These are phyloP conservation scores for Drosophila aff. DNA, from an alignment of 1,140 invertebrate genomes.

Conservation along the genomic window DNA sequence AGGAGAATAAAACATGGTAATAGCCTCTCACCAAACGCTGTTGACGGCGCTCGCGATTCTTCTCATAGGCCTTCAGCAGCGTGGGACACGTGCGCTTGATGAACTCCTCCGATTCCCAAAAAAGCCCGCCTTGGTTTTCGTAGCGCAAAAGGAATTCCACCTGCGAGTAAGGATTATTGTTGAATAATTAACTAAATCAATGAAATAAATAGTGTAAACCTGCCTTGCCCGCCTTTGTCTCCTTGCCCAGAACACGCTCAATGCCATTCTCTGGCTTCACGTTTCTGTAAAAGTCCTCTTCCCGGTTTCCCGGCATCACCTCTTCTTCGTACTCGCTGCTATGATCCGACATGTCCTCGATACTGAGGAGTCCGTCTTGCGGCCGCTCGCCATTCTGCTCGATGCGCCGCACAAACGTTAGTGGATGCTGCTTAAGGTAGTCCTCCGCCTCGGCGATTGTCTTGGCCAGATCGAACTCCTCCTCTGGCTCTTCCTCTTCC, in stretches of 20 bases:
- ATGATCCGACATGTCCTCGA: conserved; percentile 49
- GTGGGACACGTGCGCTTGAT: conserved; percentile 64
- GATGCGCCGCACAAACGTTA: conserved; percentile 67
- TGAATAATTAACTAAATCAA: neutral
- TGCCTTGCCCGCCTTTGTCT: conserved; percentile 74
- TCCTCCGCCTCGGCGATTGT: conserved; percentile 79
- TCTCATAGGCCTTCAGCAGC: conserved; percentile 69
- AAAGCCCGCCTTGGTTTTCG: conserved; percentile 66
- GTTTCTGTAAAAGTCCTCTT: conserved; percentile 64
- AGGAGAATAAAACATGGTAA: neutral
- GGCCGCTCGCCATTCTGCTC: conserved; percentile 64
- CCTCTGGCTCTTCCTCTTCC: conserved; percentile 60
- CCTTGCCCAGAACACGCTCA: conserved; percentile 72
- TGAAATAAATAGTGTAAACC: neutral
- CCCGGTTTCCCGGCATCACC: conserved; percentile 36
- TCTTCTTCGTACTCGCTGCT: conserved; percentile 16
- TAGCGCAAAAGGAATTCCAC: conserved; percentile 76
- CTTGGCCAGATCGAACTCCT: conserved; percentile 68
- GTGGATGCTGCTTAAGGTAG: conserved; percentile 75
- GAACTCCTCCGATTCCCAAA: conserved; percentile 74
- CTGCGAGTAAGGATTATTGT: conserved; percentile 23
- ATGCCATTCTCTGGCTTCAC: conserved; percentile 72
- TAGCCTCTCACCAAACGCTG: conserved; percentile 60
- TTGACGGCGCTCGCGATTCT: conserved; percentile 69
- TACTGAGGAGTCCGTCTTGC: conserved; percentile 38